Percentiles rank a stretch among this genome's conserved stretches.
These are phyloP conservation scores for Eclectus roratus DNA, from an alignment of 2,113 vertebrate species.

Conservation along the genomic window DNA sequence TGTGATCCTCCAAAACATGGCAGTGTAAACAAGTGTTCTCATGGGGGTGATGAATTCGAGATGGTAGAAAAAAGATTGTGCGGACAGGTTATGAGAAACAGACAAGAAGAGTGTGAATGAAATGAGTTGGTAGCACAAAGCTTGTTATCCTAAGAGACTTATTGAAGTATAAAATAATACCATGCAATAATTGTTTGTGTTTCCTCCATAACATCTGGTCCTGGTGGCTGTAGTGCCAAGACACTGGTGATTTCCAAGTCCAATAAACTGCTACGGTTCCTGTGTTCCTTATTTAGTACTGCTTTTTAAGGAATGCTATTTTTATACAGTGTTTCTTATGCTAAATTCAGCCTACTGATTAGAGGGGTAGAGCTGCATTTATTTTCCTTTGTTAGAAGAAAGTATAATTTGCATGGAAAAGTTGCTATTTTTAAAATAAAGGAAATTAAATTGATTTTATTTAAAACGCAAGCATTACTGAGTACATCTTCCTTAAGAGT, in stretches of 20 bases:
- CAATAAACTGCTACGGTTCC: neutral
- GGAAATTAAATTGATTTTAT: neutral
- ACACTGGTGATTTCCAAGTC: neutral
- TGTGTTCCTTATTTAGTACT: neutral
- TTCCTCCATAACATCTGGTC: neutral
- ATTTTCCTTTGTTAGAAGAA: conserved; percentile 21
- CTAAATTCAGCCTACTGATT: conserved; percentile 19
- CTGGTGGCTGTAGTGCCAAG: neutral
- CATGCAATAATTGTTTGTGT: neutral
- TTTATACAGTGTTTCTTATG: neutral
- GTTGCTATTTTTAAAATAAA: neutral
- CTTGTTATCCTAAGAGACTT: neutral
- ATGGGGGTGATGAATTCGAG: neutral
- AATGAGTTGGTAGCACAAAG: neutral
- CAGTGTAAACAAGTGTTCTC: neutral
- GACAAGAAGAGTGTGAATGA: neutral
- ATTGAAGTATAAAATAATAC: neutral
- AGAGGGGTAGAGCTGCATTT: neutral
- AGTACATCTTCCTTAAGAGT: neutral
- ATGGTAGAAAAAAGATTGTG: neutral
- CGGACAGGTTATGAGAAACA: neutral
- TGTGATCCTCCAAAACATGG: neutral
- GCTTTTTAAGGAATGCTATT: conserved; percentile 46
- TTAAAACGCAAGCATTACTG: conserved; percentile 13
- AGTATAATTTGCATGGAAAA: neutral